Evolutionary conservation across 2,888 invertebrate species (phyloP), one percentile per base, ranked within the genome.

Genomic region (Endomychus coccineus): DNA sequence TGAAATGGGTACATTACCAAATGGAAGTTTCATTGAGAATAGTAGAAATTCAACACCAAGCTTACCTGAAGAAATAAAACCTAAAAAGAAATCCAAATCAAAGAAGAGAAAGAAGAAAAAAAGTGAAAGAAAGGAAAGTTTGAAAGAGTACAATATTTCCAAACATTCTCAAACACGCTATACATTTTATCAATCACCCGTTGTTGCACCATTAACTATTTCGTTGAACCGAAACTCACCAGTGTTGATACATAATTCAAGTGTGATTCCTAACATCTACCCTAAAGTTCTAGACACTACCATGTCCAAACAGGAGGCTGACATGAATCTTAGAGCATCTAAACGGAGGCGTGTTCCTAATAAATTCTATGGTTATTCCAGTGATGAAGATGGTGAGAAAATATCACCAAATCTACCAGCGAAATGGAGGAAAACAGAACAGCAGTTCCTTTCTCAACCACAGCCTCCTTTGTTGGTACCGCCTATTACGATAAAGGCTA

Each of bases 291-390:
- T 4, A 46, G 35, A 25, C 28, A 33, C 35, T 5, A 21, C 36
- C 2, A 30, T 21, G 11, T 2, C 34, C 12, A 23, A 39, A 16
- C 36, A 40, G 2, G 40, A 40, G 9, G 32, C 36, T 7, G 36
- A 30, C 3, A 82, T 83, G 51, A 78, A 66, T 11, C 56, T 65
- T 55, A 71, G 87, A 21, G 77, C 80, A 1, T 88, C 88, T 1
- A 87, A 88, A 63, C 74, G 88, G 40, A 74, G 84, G 51, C 68
- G 88, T 23, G 80, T 87, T 16, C 88, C 86, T 0, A 88, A 88
- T 55, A 83, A 81, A 56, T 89, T 89, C 60, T 89, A 88, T 57
- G 89, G 88, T 0, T 88, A 88, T 59, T 84, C 87, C 1, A 87
- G 87, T 59, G 88, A 87, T 49, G 88, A 88, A 52, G 88, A 88